Evolutionary conservation across 2,113 vertebrate species (phyloP).

Genomic region (Silurus glanis): DNA sequence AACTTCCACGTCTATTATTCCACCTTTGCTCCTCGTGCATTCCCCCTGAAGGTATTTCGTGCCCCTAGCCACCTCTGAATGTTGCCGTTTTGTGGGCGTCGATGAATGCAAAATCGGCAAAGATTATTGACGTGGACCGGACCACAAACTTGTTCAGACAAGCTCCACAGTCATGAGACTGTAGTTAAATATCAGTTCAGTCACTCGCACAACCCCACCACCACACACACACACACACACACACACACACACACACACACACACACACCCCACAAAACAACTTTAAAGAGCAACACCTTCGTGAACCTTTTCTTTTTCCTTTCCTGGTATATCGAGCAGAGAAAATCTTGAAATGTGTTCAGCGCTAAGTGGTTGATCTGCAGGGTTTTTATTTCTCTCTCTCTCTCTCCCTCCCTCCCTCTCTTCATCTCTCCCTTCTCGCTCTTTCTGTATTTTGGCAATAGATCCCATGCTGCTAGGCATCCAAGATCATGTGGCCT

Average conservation of each 20-base stretch:
- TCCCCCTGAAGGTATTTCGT: neutral
- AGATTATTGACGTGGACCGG: neutral
- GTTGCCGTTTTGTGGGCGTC: neutral
- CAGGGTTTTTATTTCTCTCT: neutral
- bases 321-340: neutral
- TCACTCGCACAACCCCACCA: no score
- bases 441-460: constrained; percentile 16
- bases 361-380: constrained; percentile 32
- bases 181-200: no score
- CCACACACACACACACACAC: no score
- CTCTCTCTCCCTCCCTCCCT: neutral
- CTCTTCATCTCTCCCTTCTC: neutral
- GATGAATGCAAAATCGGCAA: neutral
- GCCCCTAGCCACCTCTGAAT: neutral
- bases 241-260: no score
- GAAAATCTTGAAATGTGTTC: neutral
- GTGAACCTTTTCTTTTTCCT: neutral
- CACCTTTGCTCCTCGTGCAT: no score
- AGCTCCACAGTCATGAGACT: neutral
- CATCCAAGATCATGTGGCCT: constrained; percentile 70
- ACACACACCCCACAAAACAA: neutral
- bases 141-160: neutral
- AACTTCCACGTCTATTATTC: neutral
- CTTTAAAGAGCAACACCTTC: neutral
- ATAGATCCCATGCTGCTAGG: constrained; percentile 45